Evolutionary conservation across 2,888 invertebrate species (phyloP), one percentile per base, ranked within the genome.

Genomic region (Scaptodrosophila latifasciaeformis): DNA sequence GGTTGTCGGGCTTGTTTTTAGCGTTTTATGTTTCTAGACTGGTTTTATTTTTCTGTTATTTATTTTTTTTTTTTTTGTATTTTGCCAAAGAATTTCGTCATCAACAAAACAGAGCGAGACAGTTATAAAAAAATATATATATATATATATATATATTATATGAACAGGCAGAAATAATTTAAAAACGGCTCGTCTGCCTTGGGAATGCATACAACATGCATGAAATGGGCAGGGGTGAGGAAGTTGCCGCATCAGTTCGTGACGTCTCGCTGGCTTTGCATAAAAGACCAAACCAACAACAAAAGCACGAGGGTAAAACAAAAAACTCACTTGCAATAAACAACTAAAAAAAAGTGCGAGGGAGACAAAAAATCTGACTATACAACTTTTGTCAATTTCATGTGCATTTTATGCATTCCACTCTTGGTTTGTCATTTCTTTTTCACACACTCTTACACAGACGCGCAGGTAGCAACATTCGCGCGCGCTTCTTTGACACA

Each of bases 1-100:
- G 72, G 72, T 74, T 74, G 21, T 10, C 21, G 75, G 56, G 58
- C 54, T 58, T 56, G 37, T 59, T 65, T 54, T 49, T 56, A 56
- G 59, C 49, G 59, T 54, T 59, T 62, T 53, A 62, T 68, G 54
- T 72, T 68, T 74, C 78, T 75, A 78, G 75, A 75, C 78, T 75
- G 75, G 79, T 75, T 75, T 74, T 59, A 13, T 15, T 44, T 27
- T 62, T 71, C 60, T 72, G 72, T 76, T 59, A 68, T n/a, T n/a
- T n/a, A n/a, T n/a, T n/a, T n/a, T n/a, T n/a, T n/a, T n/a, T n/a
- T n/a, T n/a, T n/a, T n/a, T n/a, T n/a, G n/a, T n/a, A n/a, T n/a
- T n/a, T n/a, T n/a, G n/a, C n/a, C n/a, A n/a, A n/a, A 54, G 60
- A 62, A 76, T 76, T 76, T 76, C 75, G 75, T 76, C 75, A 76